These are phyloP conservation scores for Dryobates pubescens DNA, from an alignment of 2,797 vertebrate species.

Conservation along the genomic window DNA sequence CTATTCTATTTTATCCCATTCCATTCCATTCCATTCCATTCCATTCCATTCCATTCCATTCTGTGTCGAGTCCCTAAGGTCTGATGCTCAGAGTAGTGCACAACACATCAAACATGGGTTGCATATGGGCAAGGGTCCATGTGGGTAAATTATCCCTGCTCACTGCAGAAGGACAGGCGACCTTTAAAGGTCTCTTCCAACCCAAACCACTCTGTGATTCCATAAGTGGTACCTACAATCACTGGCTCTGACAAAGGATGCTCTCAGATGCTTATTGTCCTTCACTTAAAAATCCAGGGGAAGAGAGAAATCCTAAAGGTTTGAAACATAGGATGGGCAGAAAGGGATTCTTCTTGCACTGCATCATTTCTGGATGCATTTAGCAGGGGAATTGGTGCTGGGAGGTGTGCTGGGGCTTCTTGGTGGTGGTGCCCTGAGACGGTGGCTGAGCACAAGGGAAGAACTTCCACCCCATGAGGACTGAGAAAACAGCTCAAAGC, in stretches of 20 bases:
- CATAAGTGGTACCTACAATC: neutral
- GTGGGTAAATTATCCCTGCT: too few relatives aligned
- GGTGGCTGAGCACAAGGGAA: neutral
- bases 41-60: too few relatives aligned
- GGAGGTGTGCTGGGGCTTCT: neutral
- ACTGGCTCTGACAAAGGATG: neutral
- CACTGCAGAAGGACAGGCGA: too few relatives aligned
- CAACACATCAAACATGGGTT: too few relatives aligned
- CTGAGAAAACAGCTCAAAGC: neutral
- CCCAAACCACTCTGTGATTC: too few relatives aligned
- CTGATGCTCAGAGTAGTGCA: neutral
- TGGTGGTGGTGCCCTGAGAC: neutral
- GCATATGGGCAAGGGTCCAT: fast-evolving
- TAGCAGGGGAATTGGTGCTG: neutral
- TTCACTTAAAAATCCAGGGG: neutral
- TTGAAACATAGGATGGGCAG: neutral
- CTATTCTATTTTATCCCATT: too few relatives aligned
- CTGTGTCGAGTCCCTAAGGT: neutral
- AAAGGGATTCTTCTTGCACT: fast-evolving
- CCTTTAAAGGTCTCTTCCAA: too few relatives aligned
- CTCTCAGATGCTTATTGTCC: neutral
- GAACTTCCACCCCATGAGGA: too few relatives aligned
- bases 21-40: too few relatives aligned
- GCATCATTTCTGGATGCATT: neutral
- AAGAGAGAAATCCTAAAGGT: neutral